These are phyloP conservation scores for Enteromius trimaculatus DNA, from an alignment of 2,797 vertebrate species.

Conservation along the genomic window DNA sequence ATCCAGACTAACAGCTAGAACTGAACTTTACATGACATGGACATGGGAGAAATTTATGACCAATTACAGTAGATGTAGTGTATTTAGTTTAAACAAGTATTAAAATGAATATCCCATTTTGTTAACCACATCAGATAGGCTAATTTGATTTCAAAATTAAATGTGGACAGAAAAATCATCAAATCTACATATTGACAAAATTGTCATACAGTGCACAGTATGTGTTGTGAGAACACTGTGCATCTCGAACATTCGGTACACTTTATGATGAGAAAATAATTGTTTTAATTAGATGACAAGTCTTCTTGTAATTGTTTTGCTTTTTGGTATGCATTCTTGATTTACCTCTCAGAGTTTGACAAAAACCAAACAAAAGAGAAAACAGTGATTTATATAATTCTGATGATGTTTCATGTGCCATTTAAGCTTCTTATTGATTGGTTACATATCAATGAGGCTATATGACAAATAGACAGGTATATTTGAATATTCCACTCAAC, in stretches of 20 bases:
- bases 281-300: not conserved
- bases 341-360: not conserved
- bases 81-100: constrained; percentile 20
- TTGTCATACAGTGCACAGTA: not conserved
- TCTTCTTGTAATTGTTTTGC: not conserved
- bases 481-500: not conserved
- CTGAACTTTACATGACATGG: constrained; percentile 46
- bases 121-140: not conserved
- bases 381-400: not conserved
- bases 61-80: constrained; percentile 11
- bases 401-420: not conserved
- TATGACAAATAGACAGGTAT: not conserved
- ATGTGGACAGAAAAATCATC: not conserved
- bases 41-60: not conserved
- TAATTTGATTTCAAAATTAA: not conserved
- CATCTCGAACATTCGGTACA: not conserved
- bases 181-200: not conserved
- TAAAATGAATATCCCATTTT: not conserved
- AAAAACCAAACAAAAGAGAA: not conserved
- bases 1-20: constrained; percentile 70
- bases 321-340: not conserved
- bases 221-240: not conserved
- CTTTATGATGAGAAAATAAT: not conserved
- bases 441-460: not conserved
- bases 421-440: constrained; percentile 5